Evolutionary conservation across 2,797 vertebrate genomes (phyloP).

Genomic region (Paguma larvata): DNA sequence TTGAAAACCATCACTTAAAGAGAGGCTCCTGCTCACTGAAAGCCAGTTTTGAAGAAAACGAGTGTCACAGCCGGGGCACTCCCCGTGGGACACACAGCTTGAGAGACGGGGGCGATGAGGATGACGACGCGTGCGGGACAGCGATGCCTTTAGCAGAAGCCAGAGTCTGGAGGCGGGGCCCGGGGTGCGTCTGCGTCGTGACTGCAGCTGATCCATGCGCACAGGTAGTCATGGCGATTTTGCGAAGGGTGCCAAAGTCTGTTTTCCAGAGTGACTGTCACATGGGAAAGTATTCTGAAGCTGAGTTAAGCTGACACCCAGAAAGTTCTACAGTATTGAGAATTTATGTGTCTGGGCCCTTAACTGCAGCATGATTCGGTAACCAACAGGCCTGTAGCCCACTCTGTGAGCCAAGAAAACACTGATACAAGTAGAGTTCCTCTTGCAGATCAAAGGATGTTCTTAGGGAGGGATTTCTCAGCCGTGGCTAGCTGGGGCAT

Average conservation of each 20-base stretch:
- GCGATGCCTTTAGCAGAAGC: background rate
- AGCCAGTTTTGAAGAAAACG: background rate
- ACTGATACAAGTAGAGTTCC: background rate
- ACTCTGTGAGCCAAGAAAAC: background rate
- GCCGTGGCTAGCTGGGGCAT: background rate
- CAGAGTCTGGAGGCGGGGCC: background rate
- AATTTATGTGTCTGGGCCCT: background rate
- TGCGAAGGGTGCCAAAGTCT: background rate
- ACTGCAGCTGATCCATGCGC: background rate
- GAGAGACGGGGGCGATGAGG: background rate
- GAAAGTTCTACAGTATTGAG: background rate
- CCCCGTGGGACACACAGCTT: background rate
- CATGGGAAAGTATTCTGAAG: background rate
- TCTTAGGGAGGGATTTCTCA: background rate
- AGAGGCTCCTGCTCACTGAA: background rate
- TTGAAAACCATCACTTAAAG: background rate
- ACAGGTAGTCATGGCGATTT: background rate
- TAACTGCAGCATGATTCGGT: background rate
- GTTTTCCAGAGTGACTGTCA: background rate
- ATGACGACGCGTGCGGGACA: background rate
- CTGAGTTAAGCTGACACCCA: background rate
- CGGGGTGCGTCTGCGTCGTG: background rate
- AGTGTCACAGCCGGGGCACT: background rate
- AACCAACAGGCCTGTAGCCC: background rate
- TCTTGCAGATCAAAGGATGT: background rate